These are phyloP conservation scores for Helarctos malayanus DNA, from an alignment of 2,797 vertebrate genomes.

Conservation along the genomic window DNA sequence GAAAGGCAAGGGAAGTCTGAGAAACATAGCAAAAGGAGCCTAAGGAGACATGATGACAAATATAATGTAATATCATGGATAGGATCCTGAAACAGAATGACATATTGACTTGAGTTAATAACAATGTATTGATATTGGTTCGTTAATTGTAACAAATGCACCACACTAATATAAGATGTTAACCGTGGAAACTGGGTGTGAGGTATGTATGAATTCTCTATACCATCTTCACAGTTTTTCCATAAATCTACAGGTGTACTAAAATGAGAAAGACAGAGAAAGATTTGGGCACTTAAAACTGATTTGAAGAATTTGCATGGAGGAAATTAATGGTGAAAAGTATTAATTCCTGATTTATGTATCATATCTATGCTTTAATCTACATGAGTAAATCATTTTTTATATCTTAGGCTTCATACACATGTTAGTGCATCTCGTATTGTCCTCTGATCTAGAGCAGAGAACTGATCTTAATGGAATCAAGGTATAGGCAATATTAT, in stretches of 20 bases:
- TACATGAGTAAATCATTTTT: neutral
- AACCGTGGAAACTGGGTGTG: neutral
- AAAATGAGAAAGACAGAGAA: neutral
- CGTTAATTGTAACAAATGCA: neutral
- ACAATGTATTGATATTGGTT: neutral
- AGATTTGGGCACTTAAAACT: neutral
- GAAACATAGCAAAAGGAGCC: neutral
- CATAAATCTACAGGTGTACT: neutral
- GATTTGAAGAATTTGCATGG: neutral
- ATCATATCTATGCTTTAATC: neutral
- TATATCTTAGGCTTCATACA: neutral
- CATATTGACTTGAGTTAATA: neutral
- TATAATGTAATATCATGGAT: neutral
- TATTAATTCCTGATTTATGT: neutral
- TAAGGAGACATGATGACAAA: neutral
- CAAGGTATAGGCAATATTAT: neutral
- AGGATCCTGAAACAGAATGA: neutral
- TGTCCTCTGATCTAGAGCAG: neutral
- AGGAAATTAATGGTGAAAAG: neutral
- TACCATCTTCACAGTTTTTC: neutral
- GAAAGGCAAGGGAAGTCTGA: neutral
- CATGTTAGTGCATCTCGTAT: neutral
- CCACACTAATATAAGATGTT: neutral
- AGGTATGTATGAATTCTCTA: neutral
- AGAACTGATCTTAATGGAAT: neutral